Conservation (phyloP, 2,113 vertebrate species). For the Sturnira hondurensis region DNA sequence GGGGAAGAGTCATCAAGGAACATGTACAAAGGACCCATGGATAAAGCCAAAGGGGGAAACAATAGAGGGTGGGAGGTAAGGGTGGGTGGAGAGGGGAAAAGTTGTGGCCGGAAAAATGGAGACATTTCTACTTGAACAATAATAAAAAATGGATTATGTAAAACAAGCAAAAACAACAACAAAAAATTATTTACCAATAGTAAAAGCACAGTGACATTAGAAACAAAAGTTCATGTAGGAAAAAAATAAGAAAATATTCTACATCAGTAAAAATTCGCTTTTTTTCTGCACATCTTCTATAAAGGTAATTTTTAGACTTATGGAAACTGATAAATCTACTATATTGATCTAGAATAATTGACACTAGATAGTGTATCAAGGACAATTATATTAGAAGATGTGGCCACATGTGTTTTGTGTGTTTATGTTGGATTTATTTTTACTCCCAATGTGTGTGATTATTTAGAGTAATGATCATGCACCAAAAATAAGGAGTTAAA, state of each 20-base stretch:
- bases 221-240: not conserved
- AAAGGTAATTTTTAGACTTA: not conserved
- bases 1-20: too few species aligned
- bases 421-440: not conserved
- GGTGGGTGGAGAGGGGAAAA: too few species aligned
- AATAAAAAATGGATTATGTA: too few species aligned
- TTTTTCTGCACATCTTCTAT: not conserved
- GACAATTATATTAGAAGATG: not conserved
- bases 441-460: not conserved
- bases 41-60: too few species aligned
- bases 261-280: not conserved
- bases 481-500: not conserved
- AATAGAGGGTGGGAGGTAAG: too few species aligned
- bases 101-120: too few species aligned
- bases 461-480: not conserved
- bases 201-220: not conserved
- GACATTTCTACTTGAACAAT: too few species aligned
- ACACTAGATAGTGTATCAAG: not conserved
- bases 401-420: not conserved
- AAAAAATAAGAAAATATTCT: not conserved
- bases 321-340: not conserved
- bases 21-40: too few species aligned
- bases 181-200: not conserved
- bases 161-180: too few species aligned
- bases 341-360: not conserved